phyloP scores from a whole-genome alignment of 2,888 invertebrate species.

The Drosophila melanosoma region DNA sequence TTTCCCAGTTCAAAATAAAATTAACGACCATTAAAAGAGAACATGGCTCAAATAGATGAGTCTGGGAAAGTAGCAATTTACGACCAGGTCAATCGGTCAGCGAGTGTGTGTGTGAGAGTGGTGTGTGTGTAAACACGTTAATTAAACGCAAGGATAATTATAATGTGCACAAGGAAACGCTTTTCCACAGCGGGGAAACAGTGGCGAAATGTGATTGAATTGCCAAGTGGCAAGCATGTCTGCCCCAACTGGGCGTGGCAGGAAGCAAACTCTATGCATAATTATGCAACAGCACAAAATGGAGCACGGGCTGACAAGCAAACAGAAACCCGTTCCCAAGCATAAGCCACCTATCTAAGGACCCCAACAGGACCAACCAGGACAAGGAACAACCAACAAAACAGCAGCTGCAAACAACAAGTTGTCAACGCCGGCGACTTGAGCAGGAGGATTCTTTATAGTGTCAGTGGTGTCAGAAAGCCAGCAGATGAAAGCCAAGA shows the following conservation, averaged over 20 bases:
- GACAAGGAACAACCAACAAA: slow-evolving; percentile 1
- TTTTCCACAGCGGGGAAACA: slow-evolving; percentile 19
- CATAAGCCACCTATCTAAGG: slow-evolving; percentile 1
- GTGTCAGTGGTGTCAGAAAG: slow-evolving; percentile 50
- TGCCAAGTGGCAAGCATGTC: slow-evolving; percentile 51
- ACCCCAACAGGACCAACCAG: slow-evolving; percentile 3
- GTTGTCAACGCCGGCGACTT: slow-evolving; percentile 50
- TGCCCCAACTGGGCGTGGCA: slow-evolving; percentile 42
- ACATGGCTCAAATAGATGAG: slow-evolving; percentile 32
- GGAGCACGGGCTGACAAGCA: slow-evolving; percentile 38
- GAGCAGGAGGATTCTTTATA: slow-evolving; percentile 39
- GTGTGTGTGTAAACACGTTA: slow-evolving; percentile 62
- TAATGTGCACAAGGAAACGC: slow-evolving; percentile 55
- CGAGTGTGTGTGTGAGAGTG: slow-evolving; percentile 21
- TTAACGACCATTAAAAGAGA: slow-evolving; percentile 63
- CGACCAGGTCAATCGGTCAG: slow-evolving; percentile 64
- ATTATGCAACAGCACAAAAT: slow-evolving; percentile 63
- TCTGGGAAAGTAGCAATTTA: slow-evolving; percentile 43
- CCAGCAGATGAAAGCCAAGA: slow-evolving; percentile 40
- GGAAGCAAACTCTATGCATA: slow-evolving; percentile 54
- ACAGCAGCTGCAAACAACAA: slow-evolving; percentile 46
- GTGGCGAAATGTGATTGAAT: slow-evolving; percentile 61
- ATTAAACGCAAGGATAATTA: slow-evolving; percentile 73
- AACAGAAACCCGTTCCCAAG: neutral
- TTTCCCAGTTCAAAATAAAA: slow-evolving; percentile 64